Conservation (phyloP, 1,140 invertebrate species). For the Brachionus sp. region DNA sequence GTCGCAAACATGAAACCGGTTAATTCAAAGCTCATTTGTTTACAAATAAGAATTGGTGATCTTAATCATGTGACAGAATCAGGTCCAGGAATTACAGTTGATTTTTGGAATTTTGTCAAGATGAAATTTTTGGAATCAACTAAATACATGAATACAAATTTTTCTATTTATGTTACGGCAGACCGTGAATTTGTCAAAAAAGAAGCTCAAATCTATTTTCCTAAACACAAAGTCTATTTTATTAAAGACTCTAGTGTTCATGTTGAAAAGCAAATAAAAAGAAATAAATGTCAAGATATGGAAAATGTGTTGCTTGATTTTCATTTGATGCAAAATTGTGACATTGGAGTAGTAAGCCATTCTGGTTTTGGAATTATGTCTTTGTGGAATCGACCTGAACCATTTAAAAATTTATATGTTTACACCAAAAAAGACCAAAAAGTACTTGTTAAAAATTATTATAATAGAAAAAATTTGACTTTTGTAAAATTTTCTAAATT, state of each 20-base stretch:
- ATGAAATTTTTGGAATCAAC: background rate
- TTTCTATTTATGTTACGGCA: constrained; percentile 14
- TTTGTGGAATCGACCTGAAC: constrained; percentile 12
- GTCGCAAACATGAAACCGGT: background rate
- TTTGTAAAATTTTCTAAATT: background rate
- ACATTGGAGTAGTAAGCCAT: constrained; percentile 17
- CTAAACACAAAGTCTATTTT: background rate
- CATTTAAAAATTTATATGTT: constrained; percentile 31
- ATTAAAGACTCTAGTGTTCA: background rate
- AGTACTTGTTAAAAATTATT: background rate
- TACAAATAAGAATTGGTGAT: constrained; percentile 28
- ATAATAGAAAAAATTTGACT: background rate
- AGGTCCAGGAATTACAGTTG: background rate
- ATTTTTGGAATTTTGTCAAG: constrained; percentile 31
- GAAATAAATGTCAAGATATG: background rate
- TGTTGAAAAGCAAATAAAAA: background rate
- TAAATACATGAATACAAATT: background rate
- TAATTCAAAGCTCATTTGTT: background rate
- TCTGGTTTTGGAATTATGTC: constrained; percentile 27
- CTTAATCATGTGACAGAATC: background rate
- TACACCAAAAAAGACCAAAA: background rate
- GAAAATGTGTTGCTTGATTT: constrained; percentile 29
- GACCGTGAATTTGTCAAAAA: background rate
- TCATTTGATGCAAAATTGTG: constrained; percentile 41
- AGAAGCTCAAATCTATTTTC: background rate